These are phyloP conservation scores for Eupithecia subumbrata DNA, from an alignment of 2,888 invertebrate genomes.

Conservation along the genomic window DNA sequence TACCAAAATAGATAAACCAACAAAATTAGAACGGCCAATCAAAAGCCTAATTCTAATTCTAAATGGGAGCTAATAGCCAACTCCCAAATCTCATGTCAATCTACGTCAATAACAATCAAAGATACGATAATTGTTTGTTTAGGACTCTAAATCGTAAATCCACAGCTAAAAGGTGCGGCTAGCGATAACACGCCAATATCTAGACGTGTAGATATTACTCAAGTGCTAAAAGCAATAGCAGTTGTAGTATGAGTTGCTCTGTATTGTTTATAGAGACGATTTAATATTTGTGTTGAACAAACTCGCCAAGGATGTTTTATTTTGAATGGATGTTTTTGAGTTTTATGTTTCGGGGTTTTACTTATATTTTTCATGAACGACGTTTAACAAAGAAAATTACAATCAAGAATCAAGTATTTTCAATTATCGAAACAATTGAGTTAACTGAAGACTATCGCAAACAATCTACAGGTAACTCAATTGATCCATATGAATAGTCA, in stretches of 20 bases:
- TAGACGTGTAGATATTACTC: constrained; percentile 49
- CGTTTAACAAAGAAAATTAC: too few relatives aligned
- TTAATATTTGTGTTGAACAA: constrained; percentile 66
- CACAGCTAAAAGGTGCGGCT: constrained; percentile 46
- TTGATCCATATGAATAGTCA: too few relatives aligned
- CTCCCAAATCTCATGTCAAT: constrained; percentile 11
- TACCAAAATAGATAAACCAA: constrained; percentile 5
- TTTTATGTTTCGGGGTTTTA: neutral
- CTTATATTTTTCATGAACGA: too few relatives aligned
- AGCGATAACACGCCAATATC: constrained; percentile 47
- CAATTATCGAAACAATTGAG: too few relatives aligned
- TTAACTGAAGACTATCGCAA: too few relatives aligned
- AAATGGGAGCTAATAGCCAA: constrained; percentile 10
- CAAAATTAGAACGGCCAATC: constrained; percentile 7
- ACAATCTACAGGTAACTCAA: too few relatives aligned
- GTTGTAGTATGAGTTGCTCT: constrained; percentile 47
- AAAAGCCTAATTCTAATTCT: constrained; percentile 1
- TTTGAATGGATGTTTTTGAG: constrained; percentile 13
- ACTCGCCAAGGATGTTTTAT: constrained; percentile 60
- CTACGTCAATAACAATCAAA: constrained; percentile 22
- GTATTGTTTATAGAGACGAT: constrained; percentile 54
- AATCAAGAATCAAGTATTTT: too few relatives aligned
- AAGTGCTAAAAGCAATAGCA: constrained; percentile 67
- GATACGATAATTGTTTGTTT: constrained; percentile 45
- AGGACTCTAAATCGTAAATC: constrained; percentile 39